Percentiles rank a stretch among this genome's conserved stretches.
Evolutionary conservation across 1,140 invertebrate genomes (phyloP).

Genomic region (Papilio helenus): DNA sequence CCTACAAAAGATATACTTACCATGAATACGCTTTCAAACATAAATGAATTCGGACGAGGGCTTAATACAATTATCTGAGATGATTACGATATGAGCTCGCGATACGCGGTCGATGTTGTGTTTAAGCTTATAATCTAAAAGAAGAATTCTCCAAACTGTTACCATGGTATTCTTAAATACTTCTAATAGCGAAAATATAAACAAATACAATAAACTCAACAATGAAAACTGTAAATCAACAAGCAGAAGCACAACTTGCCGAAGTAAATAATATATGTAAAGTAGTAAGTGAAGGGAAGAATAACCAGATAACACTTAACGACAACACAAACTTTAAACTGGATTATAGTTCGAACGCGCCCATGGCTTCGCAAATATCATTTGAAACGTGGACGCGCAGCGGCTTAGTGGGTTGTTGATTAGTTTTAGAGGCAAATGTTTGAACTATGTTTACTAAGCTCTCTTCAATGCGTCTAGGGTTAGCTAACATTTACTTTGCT

Average conservation of each 20-base stretch:
- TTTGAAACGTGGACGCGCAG: constrained; percentile 35
- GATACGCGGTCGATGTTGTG: constrained; percentile 23
- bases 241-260: neutral
- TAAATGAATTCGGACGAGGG: constrained; percentile 55
- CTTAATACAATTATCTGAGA: constrained; percentile 55
- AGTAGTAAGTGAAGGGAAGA: neutral
- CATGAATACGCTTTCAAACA: constrained; percentile 56
- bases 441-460: constrained; percentile 35
- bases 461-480: constrained; percentile 5
- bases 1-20: constrained; percentile 57
- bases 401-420: constrained; percentile 36
- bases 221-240: too few species aligned
- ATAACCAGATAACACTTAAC: neutral
- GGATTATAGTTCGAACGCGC: neutral
- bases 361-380: constrained; percentile 10
- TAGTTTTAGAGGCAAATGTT: constrained; percentile 39
- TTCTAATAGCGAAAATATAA: too few species aligned
- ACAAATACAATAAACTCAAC: too few species aligned
- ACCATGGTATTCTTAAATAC: too few species aligned
- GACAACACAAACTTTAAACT: neutral
- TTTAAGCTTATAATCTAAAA: neutral
- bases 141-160: too few species aligned
- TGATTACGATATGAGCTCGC: neutral
- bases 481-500: neutral
- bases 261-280: neutral